Evolutionary conservation across 2,888 invertebrate species (phyloP), one percentile per base, ranked within the genome.

Genomic region (Plebejus melissa): DNA sequence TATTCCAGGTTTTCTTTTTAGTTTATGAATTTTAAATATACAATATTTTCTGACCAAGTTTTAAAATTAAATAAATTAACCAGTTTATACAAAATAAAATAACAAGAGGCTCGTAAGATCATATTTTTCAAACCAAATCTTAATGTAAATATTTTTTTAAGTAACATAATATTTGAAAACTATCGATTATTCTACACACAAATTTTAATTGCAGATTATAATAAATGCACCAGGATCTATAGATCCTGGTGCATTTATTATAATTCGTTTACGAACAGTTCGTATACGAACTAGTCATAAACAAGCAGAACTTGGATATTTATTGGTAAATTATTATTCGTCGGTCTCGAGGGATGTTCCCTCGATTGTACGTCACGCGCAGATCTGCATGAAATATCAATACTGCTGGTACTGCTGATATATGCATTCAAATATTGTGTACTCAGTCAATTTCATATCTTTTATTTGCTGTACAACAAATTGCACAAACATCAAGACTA

Each of bases 321-420:
- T 65, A 65, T 65, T 65, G 32, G 65, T 13, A 36, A 13, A 65
- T 65, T 65, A 65, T 65, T 65, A 65, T 65, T 36, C 32, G 36
- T 11, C 13, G 28, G 65, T 65, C 65, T 32, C 32, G 32, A 13
- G 65, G 22, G 46, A 28, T 71, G 41, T 71, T 46, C 71, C 74
- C 3, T 74, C 74, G 74, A 74, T 74, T 71, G 32, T 36, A 74
- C 46, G 71, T 72, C 72, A 50, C 16, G 1, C 72, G 28, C 72
- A 72, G 54, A 72, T 28, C 54, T 54, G 72, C 50, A 72, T 71
- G 71, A 71, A 54, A 72, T 72, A 72, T 72, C 32, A 72, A 65
- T 65, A 72, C 72, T 71, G 38, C 38, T 41, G 41, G 46, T 2
- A 28, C 41, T 60, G 65, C 32, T 65, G 60, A 65, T 41, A 38